Conservation (phyloP, 1,140 invertebrate species). For the Aphelinus atriplicis region DNA sequence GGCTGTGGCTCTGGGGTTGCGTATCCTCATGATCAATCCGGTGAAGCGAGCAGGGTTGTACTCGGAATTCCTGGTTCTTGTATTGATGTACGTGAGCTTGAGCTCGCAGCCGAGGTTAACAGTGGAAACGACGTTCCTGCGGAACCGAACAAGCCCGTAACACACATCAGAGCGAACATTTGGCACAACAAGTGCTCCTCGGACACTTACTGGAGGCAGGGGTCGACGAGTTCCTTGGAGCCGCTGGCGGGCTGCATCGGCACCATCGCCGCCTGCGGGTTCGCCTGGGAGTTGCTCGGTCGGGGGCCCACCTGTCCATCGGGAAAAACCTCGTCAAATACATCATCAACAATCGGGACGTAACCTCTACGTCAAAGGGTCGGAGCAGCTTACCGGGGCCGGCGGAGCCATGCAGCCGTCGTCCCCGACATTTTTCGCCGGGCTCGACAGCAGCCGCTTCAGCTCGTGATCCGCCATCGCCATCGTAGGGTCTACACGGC, state of each 20-base stretch:
- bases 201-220: slow-evolving; percentile 56
- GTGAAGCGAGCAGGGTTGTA: slow-evolving; percentile 98
- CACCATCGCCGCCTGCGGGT: slow-evolving; percentile 55
- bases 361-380: slow-evolving; percentile 4
- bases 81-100: slow-evolving; percentile 91
- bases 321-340: slow-evolving; percentile 13
- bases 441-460: slow-evolving; percentile 52
- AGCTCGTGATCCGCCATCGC: slow-evolving; percentile 51
- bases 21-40: slow-evolving; percentile 97
- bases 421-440: slow-evolving; percentile 53
- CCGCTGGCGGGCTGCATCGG: slow-evolving; percentile 51
- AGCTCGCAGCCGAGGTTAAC: slow-evolving; percentile 90
- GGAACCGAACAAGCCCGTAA: not conserved
- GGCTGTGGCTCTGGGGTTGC: slow-evolving; percentile 96
- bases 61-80: slow-evolving; percentile 97
- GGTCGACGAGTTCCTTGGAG: slow-evolving; percentile 55
- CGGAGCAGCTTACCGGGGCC: slow-evolving; percentile 49
- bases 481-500: no score
- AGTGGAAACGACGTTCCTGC: slow-evolving; percentile 93
- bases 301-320: not conserved
- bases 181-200: not conserved
- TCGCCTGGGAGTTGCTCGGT: slow-evolving; percentile 42
- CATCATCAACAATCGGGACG: slow-evolving; percentile 31
- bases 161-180: not conserved
- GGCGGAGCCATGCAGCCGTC: slow-evolving; percentile 59